Evolutionary conservation across 2,888 invertebrate genomes (phyloP).

Genomic region (Drosophila kuntzei): DNA sequence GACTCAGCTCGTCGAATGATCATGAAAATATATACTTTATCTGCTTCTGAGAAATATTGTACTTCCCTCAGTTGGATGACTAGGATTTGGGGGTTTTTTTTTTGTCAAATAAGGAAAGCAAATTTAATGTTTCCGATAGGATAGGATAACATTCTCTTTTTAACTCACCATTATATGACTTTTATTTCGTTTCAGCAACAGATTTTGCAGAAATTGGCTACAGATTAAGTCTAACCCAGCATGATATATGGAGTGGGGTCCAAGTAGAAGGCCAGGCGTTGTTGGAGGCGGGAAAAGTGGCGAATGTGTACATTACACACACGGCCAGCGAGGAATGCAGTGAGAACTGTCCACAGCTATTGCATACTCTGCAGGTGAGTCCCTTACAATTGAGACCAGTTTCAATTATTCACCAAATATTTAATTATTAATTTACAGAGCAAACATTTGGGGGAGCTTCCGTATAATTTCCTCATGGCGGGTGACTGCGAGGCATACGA

Average conservation of each 20-base stretch:
- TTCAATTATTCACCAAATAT: not conserved
- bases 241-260: conserved; percentile 77
- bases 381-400: not conserved
- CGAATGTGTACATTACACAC: conserved; percentile 85
- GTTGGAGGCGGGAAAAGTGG: conserved; percentile 72
- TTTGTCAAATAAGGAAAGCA: not conserved
- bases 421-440: conserved; percentile 1
- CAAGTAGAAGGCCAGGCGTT: conserved; percentile 41
- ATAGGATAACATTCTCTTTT: not conserved
- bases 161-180: not conserved
- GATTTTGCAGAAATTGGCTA: conserved; percentile 63
- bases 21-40: not conserved
- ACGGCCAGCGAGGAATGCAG: conserved; percentile 85
- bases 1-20: too few species aligned
- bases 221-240: conserved; percentile 77
- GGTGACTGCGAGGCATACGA: conserved; percentile 86
- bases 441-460: conserved; percentile 68
- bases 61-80: not conserved
- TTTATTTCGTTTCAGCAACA: conserved; percentile 38
- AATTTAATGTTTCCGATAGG: not conserved
- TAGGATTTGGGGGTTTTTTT: not conserved
- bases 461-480: conserved; percentile 86
- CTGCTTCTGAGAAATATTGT: too few species aligned
- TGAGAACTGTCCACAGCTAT: conserved; percentile 82
- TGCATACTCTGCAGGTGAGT: conserved; percentile 86